These are phyloP conservation scores for Gallinago stenura DNA, from an alignment of 2,797 vertebrate species.

Conservation along the genomic window DNA sequence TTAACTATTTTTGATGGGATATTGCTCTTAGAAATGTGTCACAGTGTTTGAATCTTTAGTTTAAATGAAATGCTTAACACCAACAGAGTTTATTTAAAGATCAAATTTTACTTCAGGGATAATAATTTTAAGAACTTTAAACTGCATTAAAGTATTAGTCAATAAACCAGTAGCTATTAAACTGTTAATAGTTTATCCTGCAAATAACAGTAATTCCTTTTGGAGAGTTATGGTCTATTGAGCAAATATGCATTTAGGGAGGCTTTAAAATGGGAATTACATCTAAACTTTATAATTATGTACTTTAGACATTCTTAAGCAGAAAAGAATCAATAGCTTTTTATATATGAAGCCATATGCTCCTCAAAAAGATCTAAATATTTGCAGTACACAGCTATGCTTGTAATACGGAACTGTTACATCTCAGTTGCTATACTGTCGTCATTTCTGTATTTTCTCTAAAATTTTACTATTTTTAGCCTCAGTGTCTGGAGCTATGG, in stretches of 20 bases:
- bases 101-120: background rate
- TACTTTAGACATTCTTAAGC: background rate
- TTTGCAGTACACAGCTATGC: background rate
- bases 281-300: background rate
- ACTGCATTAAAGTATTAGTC: background rate
- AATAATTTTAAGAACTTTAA: background rate
- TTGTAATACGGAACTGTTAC: background rate
- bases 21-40: background rate
- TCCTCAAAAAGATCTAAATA: background rate
- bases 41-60: background rate
- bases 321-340: background rate
- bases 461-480: background rate
- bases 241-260: background rate
- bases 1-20: background rate
- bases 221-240: background rate
- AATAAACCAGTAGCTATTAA: background rate
- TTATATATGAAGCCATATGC: background rate
- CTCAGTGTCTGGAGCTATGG: background rate
- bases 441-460: background rate
- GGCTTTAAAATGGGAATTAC: background rate
- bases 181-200: slow-evolving; percentile 13
- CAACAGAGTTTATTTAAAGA: background rate
- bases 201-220: background rate
- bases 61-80: background rate
- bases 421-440: background rate